phyloP scores from a whole-genome alignment of 2,888 invertebrate genomes.

The Nomada ferruginata region DNA sequence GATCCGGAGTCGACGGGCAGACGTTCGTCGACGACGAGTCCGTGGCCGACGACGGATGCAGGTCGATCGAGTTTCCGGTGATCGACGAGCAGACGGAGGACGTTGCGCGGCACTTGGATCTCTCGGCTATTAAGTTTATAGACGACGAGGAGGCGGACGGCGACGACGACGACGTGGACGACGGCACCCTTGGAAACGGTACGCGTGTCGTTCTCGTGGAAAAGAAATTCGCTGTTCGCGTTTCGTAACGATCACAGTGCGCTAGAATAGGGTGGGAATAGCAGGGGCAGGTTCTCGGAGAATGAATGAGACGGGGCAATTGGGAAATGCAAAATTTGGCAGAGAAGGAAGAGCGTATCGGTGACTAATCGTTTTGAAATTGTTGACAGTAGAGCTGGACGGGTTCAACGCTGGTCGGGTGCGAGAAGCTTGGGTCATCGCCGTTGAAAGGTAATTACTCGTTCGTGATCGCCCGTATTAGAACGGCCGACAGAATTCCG shows the following conservation, averaged over 20 bases:
- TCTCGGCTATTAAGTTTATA: constrained; percentile 80
- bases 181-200: constrained; percentile 50
- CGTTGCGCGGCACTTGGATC: constrained; percentile 75
- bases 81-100: constrained; percentile 42
- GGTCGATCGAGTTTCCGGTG: constrained; percentile 36
- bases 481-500: neutral
- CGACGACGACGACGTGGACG: constrained; percentile 64
- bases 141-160: constrained; percentile 79
- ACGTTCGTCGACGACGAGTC: constrained; percentile 72
- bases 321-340: neutral
- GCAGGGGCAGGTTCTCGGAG: neutral
- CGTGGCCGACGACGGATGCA: constrained; percentile 70
- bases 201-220: neutral
- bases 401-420: constrained; percentile 84
- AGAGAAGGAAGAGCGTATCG: neutral
- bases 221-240: no score
- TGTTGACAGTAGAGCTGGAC: constrained; percentile 80
- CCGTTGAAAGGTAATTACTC: constrained; percentile 94
- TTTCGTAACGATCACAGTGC: neutral
- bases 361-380: constrained; percentile 58
- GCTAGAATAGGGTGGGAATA: no score
- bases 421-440: constrained; percentile 99
- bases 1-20: constrained; percentile 66
- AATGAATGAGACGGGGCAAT: neutral
- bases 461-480: neutral